Conservation (phyloP, 64 coral and sea anemone species). For the Stichodactyla mertensii region DNA sequence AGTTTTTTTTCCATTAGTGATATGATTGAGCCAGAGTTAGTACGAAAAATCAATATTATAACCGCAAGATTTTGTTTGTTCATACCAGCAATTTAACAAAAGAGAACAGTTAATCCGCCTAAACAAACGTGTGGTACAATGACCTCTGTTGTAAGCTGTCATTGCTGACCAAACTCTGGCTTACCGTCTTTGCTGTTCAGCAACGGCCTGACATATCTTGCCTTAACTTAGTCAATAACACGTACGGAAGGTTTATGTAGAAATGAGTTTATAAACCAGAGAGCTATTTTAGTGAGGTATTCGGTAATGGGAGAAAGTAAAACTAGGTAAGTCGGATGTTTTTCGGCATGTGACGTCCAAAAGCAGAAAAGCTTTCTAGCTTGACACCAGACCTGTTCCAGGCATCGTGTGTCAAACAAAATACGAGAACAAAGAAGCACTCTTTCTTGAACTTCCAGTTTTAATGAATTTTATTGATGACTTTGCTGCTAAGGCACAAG, state of each 20-base stretch:
- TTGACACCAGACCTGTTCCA: too few species aligned
- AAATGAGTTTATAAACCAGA: not conserved
- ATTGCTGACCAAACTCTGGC: not conserved
- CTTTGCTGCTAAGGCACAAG: too few species aligned
- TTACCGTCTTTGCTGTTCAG: not conserved
- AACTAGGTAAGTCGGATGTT: not conserved
- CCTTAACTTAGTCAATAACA: not conserved
- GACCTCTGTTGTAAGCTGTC: slow-evolving; percentile 5
- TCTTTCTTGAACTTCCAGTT: too few species aligned
- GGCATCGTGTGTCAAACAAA: too few species aligned
- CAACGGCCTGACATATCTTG: not conserved
- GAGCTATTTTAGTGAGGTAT: not conserved
- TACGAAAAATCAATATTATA: too few species aligned
- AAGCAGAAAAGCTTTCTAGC: too few species aligned
- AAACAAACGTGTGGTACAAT: not conserved
- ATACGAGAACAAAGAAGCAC: too few species aligned
- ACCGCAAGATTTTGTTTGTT: not conserved
- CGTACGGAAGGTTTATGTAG: not conserved
- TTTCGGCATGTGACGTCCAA: too few species aligned
- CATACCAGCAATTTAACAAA: not conserved
- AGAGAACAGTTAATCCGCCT: not conserved
- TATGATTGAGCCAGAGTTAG: too few species aligned
- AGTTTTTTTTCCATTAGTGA: too few species aligned
- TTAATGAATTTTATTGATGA: too few species aligned
- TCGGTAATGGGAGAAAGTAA: not conserved